Evolutionary conservation across 2,888 invertebrate genomes (phyloP).

Genomic region (Drosophila rubida): DNA sequence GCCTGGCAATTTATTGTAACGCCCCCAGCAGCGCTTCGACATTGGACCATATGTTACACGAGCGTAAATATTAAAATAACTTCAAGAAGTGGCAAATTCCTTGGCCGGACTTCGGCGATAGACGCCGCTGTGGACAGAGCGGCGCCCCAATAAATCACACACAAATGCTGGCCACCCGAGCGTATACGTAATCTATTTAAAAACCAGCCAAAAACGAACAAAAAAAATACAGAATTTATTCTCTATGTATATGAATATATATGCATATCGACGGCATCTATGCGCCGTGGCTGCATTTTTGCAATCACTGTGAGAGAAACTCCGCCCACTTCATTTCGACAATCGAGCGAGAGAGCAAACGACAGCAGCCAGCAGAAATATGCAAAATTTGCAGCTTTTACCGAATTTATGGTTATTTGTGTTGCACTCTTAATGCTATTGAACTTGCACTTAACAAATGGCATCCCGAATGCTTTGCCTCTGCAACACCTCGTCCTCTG

Average conservation of each 20-base stretch:
- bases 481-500: neutral
- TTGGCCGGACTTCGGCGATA: constrained; percentile 41
- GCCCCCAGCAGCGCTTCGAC: constrained; percentile 3
- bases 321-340: constrained; percentile 57
- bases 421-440: constrained; percentile 80
- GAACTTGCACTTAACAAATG: constrained; percentile 80
- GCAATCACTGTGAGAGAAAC: constrained; percentile 50
- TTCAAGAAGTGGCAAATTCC: constrained; percentile 71
- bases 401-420: constrained; percentile 80
- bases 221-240: constrained; percentile 23
- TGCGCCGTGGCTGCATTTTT: constrained; percentile 41
- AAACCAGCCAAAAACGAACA: constrained; percentile 56
- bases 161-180: constrained; percentile 42
- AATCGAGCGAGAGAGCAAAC: constrained; percentile 27
- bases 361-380: constrained; percentile 57
- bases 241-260: neutral
- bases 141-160: constrained; percentile 74
- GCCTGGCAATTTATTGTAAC: constrained; percentile 72
- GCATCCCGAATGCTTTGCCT: constrained; percentile 45
- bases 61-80: constrained; percentile 79
- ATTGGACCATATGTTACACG: constrained; percentile 66
- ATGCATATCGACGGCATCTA: constrained; percentile 2
- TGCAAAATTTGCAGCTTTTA: constrained; percentile 80
- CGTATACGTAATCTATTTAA: constrained; percentile 74
- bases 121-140: constrained; percentile 53